Percentiles rank a stretch among this genome's conserved stretches.
These are phyloP conservation scores for Aphrocallistes beatrix DNA, from an alignment of 37 sponge, comb jelly and placozoan species.

Conservation along the genomic window DNA sequence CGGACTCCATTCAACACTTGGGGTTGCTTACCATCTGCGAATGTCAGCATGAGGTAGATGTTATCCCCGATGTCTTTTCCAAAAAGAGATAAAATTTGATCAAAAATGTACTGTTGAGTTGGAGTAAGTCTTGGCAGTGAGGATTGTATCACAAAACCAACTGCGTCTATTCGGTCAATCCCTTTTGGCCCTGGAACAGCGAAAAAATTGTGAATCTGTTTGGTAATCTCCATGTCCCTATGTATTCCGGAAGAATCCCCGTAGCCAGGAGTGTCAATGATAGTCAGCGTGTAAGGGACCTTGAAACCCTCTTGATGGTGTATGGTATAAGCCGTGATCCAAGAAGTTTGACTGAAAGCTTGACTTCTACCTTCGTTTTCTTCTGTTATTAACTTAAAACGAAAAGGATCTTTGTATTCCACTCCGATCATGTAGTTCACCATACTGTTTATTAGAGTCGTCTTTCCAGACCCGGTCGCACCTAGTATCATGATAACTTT, in stretches of 20 bases:
- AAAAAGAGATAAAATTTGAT: slow-evolving; percentile 40
- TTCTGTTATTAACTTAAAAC: slow-evolving; percentile 26
- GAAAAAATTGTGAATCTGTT: slow-evolving; percentile 40
- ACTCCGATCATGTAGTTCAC: slow-evolving; percentile 28
- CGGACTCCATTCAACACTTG: slow-evolving; percentile 35
- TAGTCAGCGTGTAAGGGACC: slow-evolving; percentile 28
- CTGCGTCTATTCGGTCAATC: slow-evolving; percentile 38
- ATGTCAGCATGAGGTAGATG: slow-evolving; percentile 42
- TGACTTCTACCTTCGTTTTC: slow-evolving; percentile 13
- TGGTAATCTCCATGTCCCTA: slow-evolving; percentile 24
- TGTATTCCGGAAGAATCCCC: slow-evolving; percentile 34
- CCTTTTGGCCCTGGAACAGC: slow-evolving; percentile 15
- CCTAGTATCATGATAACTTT: slow-evolving; percentile 33
- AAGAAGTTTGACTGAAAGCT: slow-evolving; percentile 23
- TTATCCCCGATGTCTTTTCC: slow-evolving; percentile 39
- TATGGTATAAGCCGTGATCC: slow-evolving; percentile 42
- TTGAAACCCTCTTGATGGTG: slow-evolving; percentile 18
- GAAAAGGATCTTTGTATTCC: slow-evolving; percentile 26
- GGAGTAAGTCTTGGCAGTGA: slow-evolving; percentile 33
- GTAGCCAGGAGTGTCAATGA: slow-evolving; percentile 54
- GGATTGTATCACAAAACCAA: slow-evolving; percentile 44
- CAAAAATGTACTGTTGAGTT: slow-evolving; percentile 41
- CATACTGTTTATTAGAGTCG: slow-evolving; percentile 31
- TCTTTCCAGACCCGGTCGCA: slow-evolving; percentile 34
- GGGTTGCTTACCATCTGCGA: slow-evolving; percentile 39